phyloP scores from a whole-genome alignment of 2,797 vertebrate genomes.

The Onychomys leucogaster region DNA sequence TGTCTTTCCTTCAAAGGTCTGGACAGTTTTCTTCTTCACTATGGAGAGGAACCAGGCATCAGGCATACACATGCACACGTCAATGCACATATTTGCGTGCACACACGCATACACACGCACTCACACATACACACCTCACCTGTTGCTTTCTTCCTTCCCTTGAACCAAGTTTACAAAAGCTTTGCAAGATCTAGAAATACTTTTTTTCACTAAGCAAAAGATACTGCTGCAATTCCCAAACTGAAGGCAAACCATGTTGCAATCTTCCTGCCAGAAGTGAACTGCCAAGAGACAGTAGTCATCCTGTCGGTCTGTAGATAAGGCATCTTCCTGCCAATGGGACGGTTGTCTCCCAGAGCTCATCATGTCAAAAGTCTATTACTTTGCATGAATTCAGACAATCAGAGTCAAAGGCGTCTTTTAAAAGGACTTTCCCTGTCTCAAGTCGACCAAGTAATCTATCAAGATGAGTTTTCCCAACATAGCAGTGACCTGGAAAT shows the following conservation, averaged over 20 bases:
- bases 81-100: not conserved
- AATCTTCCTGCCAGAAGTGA: slow-evolving; percentile 92
- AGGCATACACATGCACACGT: not conserved
- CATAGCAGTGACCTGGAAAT: slow-evolving; percentile 90
- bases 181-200: slow-evolving; percentile 90
- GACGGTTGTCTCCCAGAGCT: slow-evolving; percentile 86
- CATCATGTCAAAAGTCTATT: slow-evolving; percentile 91
- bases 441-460: slow-evolving; percentile 93
- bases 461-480: slow-evolving; percentile 92
- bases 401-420: slow-evolving; percentile 79
- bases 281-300: slow-evolving; percentile 89
- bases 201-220: slow-evolving; percentile 87
- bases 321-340: slow-evolving; percentile 63
- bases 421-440: slow-evolving; percentile 93
- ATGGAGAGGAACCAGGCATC: slow-evolving; percentile 93
- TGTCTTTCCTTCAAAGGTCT: slow-evolving; percentile 72
- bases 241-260: slow-evolving; percentile 90
- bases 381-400: slow-evolving; percentile 89
- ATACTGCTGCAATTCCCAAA: slow-evolving; percentile 91
- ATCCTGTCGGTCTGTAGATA: slow-evolving; percentile 83
- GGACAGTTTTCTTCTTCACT: slow-evolving; percentile 89
- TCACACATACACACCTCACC: slow-evolving; percentile 80
- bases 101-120: not conserved
- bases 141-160: slow-evolving; percentile 84
- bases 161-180: slow-evolving; percentile 89